These are phyloP conservation scores for Saccostrea cuccullata DNA, from an alignment of 1,140 invertebrate genomes.

Conservation along the genomic window DNA sequence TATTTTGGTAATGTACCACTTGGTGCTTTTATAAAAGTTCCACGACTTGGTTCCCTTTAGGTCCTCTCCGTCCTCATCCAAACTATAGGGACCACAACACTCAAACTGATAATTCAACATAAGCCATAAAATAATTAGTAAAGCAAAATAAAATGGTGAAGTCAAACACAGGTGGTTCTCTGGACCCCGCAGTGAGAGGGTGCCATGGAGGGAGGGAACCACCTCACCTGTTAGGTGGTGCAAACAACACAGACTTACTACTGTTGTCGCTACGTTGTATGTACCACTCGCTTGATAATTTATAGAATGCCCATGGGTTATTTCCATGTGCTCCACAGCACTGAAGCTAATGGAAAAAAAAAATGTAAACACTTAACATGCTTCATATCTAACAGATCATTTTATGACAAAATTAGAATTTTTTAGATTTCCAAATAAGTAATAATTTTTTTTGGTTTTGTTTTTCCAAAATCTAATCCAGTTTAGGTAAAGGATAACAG, in stretches of 20 bases:
- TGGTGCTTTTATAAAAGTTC: slow-evolving; percentile 15
- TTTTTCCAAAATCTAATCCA: too few relatives aligned
- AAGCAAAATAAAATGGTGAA: slow-evolving; percentile 32
- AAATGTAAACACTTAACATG: not conserved
- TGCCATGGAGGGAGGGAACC: not conserved
- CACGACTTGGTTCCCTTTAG: not conserved
- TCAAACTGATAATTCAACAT: slow-evolving; percentile 31
- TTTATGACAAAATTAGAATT: not conserved
- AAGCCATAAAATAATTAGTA: slow-evolving; percentile 23
- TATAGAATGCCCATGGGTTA: slow-evolving; percentile 69
- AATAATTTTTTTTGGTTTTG: too few relatives aligned
- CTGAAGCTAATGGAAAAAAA: slow-evolving; percentile 63
- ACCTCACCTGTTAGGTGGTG: slow-evolving; percentile 12
- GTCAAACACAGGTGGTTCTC: not conserved
- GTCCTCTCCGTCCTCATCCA: slow-evolving; percentile 18
- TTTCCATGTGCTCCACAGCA: slow-evolving; percentile 72
- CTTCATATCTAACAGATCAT: too few relatives aligned
- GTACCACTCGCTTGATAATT: slow-evolving; percentile 62
- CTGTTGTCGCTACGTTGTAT: slow-evolving; percentile 52
- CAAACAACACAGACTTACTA: slow-evolving; percentile 41
- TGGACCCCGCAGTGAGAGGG: not conserved
- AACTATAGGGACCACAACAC: slow-evolving; percentile 35
- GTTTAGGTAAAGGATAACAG: too few relatives aligned
- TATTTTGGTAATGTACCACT: not conserved
- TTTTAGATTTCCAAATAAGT: not conserved